Conservation (phyloP, 2,888 invertebrate species). For the Trypoxylon attenuatum region DNA sequence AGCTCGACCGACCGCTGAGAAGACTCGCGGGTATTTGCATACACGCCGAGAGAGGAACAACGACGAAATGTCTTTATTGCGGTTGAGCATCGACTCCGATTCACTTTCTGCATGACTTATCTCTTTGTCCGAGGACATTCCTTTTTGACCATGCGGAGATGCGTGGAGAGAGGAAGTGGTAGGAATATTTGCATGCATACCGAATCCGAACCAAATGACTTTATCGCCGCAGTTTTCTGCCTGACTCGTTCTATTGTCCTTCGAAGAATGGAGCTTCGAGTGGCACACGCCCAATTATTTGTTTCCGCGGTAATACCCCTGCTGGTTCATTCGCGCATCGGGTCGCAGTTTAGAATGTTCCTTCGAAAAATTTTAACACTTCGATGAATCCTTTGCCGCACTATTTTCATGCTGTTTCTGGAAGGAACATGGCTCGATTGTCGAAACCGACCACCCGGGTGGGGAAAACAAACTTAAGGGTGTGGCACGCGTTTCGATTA, state of each 20-base stretch:
- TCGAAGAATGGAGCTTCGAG: neutral
- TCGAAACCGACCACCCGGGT: conserved; percentile 23
- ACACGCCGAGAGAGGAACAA: conserved; percentile 13
- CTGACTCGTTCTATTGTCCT: neutral
- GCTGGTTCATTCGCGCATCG: neutral
- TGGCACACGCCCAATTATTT: neutral
- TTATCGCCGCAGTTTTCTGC: neutral
- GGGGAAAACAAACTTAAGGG: neutral
- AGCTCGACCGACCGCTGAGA: conserved; percentile 28
- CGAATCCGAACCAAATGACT: neutral
- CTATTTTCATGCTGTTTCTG: conserved; percentile 22
- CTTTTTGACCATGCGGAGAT: conserved; percentile 2
- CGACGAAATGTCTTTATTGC: conserved; percentile 37
- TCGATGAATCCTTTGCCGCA: neutral
- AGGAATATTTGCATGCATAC: neutral
- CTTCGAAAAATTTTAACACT: conserved; percentile 1
- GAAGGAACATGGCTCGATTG: too few relatives aligned
- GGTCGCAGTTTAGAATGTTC: neutral
- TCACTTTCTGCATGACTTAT: conserved; percentile 37
- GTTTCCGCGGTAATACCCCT: neutral
- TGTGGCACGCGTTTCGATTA: conserved; percentile 22
- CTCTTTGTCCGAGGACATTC: conserved; percentile 20
- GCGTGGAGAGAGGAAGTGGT: neutral
- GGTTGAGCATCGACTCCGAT: neutral
- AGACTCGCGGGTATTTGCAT: conserved; percentile 32